These are phyloP conservation scores for Typhlomys cinereus DNA, from an alignment of 2,113 vertebrate species.

Conservation along the genomic window DNA sequence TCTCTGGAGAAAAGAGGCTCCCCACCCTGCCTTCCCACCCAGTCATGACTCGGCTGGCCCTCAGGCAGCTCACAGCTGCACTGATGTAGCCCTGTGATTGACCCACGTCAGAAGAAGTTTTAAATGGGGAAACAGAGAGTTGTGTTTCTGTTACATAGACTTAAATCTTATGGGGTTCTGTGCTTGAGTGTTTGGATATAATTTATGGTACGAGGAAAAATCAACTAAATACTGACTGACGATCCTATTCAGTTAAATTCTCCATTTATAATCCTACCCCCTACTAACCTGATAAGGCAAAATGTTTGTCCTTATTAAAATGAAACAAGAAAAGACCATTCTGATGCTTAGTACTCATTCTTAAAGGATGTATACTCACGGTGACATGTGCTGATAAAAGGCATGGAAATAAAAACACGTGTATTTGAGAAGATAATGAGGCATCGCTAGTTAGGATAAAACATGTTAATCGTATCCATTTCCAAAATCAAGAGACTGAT, in stretches of 20 bases:
- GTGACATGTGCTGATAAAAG: background rate
- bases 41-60: fast-evolving
- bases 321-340: background rate
- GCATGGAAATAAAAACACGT: background rate
- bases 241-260: background rate
- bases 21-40: fast-evolving
- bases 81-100: fast-evolving
- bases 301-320: background rate
- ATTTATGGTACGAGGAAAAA: background rate
- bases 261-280: background rate
- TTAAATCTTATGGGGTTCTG: background rate
- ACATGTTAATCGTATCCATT: background rate
- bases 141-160: background rate
- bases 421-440: background rate
- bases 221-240: background rate
- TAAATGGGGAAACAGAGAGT: background rate
- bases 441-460: background rate
- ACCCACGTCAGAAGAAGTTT: background rate
- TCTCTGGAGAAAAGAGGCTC: fast-evolving
- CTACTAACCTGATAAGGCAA: background rate
- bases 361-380: background rate
- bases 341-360: background rate
- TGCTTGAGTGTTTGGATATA: background rate
- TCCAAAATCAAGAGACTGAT: background rate
- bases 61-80: fast-evolving